Conservation (phyloP, 2,797 vertebrate species). For the Oceanodroma leucorhoa region DNA sequence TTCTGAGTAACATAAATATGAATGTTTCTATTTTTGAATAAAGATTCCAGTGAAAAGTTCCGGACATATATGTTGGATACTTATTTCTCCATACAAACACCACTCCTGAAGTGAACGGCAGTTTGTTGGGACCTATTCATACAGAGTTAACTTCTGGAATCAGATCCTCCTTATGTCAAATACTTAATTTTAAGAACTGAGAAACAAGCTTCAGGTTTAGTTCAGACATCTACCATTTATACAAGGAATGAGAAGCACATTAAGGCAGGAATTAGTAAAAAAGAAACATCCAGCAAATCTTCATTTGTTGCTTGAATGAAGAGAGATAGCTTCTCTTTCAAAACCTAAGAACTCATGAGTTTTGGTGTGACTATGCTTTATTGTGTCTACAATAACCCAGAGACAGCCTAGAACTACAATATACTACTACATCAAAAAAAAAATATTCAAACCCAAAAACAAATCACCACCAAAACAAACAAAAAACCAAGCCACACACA, state of each 20-base stretch:
- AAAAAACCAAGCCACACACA: not conserved
- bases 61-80: not conserved
- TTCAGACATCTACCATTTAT: not conserved
- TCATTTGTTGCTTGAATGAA: not conserved
- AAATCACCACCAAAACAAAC: not conserved
- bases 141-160: not conserved
- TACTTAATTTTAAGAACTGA: not conserved
- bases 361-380: not conserved
- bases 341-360: not conserved
- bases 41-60: not conserved
- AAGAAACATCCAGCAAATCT: not conserved
- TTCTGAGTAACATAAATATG: not conserved
- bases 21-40: not conserved
- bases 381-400: not conserved
- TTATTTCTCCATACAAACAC: not conserved
- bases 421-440: not conserved
- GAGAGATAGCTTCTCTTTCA: not conserved
- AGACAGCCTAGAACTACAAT: not conserved
- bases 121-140: not conserved
- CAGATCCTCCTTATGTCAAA: not conserved
- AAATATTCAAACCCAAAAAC: not conserved
- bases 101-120: not conserved
- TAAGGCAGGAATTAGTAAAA: not conserved
- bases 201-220: not conserved
- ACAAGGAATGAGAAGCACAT: not conserved